Evolutionary conservation across 2,113 vertebrate species (phyloP).

Genomic region (Hyperoodon ampullatus): DNA sequence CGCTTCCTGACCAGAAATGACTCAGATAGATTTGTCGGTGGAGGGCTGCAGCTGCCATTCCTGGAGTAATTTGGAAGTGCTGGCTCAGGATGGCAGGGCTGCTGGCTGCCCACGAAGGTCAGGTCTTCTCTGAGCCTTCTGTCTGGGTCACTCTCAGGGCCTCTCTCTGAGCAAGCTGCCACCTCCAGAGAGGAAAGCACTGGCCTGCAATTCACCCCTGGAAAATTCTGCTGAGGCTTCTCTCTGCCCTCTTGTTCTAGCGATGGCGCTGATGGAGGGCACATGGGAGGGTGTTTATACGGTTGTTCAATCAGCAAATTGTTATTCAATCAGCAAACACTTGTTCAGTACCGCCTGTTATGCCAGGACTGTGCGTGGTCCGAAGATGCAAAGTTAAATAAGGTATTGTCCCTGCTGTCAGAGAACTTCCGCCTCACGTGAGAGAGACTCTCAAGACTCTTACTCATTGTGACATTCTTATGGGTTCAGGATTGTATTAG

Average conservation of each 20-base stretch:
- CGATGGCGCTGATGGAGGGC: neutral
- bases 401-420: neutral
- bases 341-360: neutral
- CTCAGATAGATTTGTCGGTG: slow-evolving; percentile 60
- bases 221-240: neutral
- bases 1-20: slow-evolving; percentile 66
- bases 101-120: neutral
- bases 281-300: neutral
- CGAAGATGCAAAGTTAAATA: neutral
- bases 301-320: neutral
- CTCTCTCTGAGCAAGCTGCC: slow-evolving; percentile 75
- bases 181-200: slow-evolving; percentile 28
- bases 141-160: slow-evolving; percentile 73
- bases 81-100: slow-evolving; percentile 75
- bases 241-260: neutral
- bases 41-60: slow-evolving; percentile 60
- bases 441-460: neutral
- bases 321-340: neutral
- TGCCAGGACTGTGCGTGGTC: neutral
- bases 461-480: neutral
- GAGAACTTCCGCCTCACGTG: neutral
- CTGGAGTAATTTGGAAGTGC: slow-evolving; percentile 70
- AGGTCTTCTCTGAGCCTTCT: neutral
- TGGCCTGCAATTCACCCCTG: slow-evolving; percentile 48
- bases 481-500: neutral